phyloP scores from a whole-genome alignment of 2,888 invertebrate species.

The Gerris lacustris region DNA sequence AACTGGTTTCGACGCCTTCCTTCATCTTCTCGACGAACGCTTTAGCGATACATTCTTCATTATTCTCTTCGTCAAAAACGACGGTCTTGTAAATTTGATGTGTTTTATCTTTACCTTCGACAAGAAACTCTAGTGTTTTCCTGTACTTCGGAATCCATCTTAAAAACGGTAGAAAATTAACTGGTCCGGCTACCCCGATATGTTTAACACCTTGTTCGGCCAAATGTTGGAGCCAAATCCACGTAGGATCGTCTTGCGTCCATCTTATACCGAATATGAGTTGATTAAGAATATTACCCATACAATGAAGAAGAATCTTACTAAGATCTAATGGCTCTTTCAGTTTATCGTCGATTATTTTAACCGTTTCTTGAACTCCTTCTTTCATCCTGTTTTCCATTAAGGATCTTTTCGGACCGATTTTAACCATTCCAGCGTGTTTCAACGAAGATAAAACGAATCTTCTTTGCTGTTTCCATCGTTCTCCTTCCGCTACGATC shows the following conservation, averaged over 20 bases:
- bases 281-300: slow-evolving; percentile 65
- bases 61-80: slow-evolving; percentile 45
- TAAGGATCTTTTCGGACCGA: slow-evolving; percentile 46
- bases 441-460: slow-evolving; percentile 60
- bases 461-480: slow-evolving; percentile 73
- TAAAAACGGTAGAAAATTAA: slow-evolving; percentile 73
- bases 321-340: slow-evolving; percentile 25
- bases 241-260: slow-evolving; percentile 53
- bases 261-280: slow-evolving; percentile 66
- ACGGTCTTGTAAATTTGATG: slow-evolving; percentile 59
- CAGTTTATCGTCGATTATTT: slow-evolving; percentile 37
- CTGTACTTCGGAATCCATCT: slow-evolving; percentile 6
- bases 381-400: slow-evolving; percentile 53
- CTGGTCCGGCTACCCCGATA: slow-evolving; percentile 67
- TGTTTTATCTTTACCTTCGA: slow-evolving; percentile 57
- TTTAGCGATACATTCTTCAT: slow-evolving; percentile 20
- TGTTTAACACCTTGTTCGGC: slow-evolving; percentile 74
- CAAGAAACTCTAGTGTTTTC: slow-evolving; percentile 41
- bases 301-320: slow-evolving; percentile 49
- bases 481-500: slow-evolving; percentile 64
- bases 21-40: slow-evolving; percentile 24
- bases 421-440: slow-evolving; percentile 58
- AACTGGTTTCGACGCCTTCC: slow-evolving; percentile 36
- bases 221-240: slow-evolving; percentile 61
- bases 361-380: slow-evolving; percentile 49